These are phyloP conservation scores for Eristalinus aeneus DNA, from an alignment of 2,888 invertebrate species.

Conservation along the genomic window DNA sequence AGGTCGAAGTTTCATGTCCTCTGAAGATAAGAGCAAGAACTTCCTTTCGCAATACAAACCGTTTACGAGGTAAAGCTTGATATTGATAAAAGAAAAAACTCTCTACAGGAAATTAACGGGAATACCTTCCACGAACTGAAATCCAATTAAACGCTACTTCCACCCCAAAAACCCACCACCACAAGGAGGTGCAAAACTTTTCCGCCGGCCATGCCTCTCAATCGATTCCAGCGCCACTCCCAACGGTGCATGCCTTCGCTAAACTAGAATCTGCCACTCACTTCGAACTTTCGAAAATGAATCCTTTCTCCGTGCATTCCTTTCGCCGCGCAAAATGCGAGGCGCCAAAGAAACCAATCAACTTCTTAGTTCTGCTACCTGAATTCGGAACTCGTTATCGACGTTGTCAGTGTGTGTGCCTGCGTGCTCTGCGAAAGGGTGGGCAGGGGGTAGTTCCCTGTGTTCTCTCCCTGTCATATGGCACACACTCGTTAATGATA, in stretches of 20 bases:
- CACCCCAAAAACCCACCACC: neutral
- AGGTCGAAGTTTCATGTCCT: too few relatives aligned
- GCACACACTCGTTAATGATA: conserved; percentile 72
- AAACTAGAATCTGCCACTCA: neutral
- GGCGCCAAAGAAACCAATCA: neutral
- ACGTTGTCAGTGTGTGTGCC: conserved; percentile 12
- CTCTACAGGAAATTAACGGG: neutral
- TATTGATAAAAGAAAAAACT: too few relatives aligned
- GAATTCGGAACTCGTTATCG: conserved; percentile 58
- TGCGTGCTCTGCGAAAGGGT: conserved; percentile 24
- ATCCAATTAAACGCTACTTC: neutral
- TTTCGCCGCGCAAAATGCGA: neutral
- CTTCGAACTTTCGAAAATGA: conserved; percentile 44
- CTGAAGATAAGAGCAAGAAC: too few relatives aligned
- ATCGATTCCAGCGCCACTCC: neutral
- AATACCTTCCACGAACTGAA: neutral
- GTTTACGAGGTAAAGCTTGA: too few relatives aligned
- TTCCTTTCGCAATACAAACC: too few relatives aligned
- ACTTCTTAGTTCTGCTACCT: conserved; percentile 26
- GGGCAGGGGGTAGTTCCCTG: conserved; percentile 35
- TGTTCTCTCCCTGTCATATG: conserved; percentile 38
- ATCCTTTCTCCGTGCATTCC: conserved; percentile 12
- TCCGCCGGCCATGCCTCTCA: neutral
- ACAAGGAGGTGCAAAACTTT: neutral
- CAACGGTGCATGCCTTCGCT: conserved; percentile 14